These are phyloP conservation scores for Crocidura indochinensis DNA, from an alignment of 2,797 vertebrate genomes.

Conservation along the genomic window DNA sequence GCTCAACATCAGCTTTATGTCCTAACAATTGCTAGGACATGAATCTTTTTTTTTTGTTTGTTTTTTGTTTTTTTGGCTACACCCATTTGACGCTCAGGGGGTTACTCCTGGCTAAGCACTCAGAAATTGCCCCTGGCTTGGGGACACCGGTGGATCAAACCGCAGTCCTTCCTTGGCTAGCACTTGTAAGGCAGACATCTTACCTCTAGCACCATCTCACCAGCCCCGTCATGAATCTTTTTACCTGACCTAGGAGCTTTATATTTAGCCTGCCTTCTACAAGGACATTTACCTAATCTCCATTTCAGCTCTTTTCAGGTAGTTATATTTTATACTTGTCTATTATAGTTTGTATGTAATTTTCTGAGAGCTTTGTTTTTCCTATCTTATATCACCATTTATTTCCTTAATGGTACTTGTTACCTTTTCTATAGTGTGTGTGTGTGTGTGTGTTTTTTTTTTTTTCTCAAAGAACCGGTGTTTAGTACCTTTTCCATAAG, in stretches of 20 bases:
- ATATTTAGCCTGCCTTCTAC: background rate
- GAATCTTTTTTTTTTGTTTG: background rate
- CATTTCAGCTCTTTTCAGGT: background rate
- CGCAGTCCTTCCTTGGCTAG: too few species aligned
- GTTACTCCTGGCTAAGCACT: too few species aligned
- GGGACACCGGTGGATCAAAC: too few species aligned
- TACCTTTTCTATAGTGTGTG: slow-evolving; percentile 32
- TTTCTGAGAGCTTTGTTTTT: background rate
- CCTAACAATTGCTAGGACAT: background rate
- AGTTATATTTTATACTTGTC: background rate
- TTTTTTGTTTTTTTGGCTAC: too few species aligned
- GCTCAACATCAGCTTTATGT: background rate
- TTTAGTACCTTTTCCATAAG: background rate
- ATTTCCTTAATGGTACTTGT: slow-evolving; percentile 32
- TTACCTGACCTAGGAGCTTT: background rate
- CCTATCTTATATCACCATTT: background rate
- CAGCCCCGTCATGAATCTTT: background rate
- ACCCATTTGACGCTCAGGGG: too few species aligned
- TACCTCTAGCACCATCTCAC: too few species aligned
- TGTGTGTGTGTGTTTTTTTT: too few species aligned
- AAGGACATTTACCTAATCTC: background rate
- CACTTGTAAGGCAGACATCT: too few species aligned
- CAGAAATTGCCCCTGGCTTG: too few species aligned
- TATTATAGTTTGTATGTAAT: background rate
- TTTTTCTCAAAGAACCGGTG: slow-evolving; percentile 14